A percentile compares a stretch with the other conserved stretches of the same genome.
Conservation (phyloP, 2,113 vertebrate genomes). For the Variabilichromis moorii region DNA sequence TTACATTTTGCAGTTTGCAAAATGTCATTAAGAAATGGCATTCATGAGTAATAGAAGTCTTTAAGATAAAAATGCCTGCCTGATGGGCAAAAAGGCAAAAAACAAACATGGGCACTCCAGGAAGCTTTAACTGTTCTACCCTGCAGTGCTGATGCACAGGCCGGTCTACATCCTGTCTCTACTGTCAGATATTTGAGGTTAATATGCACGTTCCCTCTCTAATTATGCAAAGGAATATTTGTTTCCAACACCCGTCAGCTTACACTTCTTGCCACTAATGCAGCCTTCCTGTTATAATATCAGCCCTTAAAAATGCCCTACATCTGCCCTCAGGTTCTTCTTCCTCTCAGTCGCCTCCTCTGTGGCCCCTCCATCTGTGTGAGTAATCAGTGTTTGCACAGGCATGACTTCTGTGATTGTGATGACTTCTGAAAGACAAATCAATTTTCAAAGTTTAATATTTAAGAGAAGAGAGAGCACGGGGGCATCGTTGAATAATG, state of each 20-base stretch:
- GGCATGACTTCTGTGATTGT: constrained; percentile 38
- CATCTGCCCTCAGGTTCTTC: constrained; percentile 11
- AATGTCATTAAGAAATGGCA: not conserved
- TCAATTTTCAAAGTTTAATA: constrained; percentile 63
- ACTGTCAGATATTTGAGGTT: not conserved
- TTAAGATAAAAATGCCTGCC: not conserved
- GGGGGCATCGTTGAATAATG: constrained; percentile 49
- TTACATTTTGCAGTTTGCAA: not conserved
- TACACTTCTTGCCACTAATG: not conserved
- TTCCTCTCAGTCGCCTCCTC: not conserved
- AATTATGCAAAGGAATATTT: not conserved
- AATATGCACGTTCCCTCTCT: not conserved
- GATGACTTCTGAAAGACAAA: constrained; percentile 51
- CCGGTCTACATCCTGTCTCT: not conserved
- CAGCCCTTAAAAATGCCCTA: constrained; percentile 15
- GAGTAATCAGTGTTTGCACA: constrained; percentile 52
- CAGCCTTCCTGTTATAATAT: not conserved
- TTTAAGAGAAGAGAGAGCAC: constrained; percentile 38
- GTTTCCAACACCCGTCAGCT: not conserved
- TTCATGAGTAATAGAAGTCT: not conserved
- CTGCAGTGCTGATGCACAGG: not conserved
- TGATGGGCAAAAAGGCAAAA: not conserved
- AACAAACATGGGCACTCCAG: not conserved
- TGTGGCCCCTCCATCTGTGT: constrained; percentile 9
- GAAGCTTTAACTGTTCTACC: not conserved